Base-by-base conservation (phyloP, 2,797 vertebrate genomes). In the Schizopygopsis pylzovi region DNA sequence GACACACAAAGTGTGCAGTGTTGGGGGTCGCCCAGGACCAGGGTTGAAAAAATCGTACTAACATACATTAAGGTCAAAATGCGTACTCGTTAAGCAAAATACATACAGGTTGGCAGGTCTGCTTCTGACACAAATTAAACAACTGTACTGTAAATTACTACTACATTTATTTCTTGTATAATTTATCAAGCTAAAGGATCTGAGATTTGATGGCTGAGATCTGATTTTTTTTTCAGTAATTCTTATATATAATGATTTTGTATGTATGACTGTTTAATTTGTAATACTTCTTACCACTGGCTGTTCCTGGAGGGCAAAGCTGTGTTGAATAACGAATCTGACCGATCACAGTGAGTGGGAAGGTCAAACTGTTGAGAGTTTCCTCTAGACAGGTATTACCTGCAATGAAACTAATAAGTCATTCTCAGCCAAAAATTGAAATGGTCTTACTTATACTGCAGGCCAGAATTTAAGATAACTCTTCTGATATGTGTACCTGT, bases 241-340 rank as follows among this genome's bases (percentile, higher is more conserved):
- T 3, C 45, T 47, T 47, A 13, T 15, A 49, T 49, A 15, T 49
- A 4, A 15, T 49, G 45, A 8, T 3, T 59, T 52, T 33, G 1
- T 25, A 71, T 49, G 18, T 25, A 49, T 25, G 20, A 22, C 1
- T 59, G 8, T 16, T 22, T 59, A 28, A 18, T 3, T 63, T n/a
- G 33, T 25, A 52, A 18, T 79, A 89, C 52, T 89, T 93, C 25
- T 75, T 75, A 83, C 93, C 90, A 18, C 33, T 85, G 2, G 6
- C 9, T 1, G 88, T 84, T 47, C 20, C 75, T 43, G 0, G 1
- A 0, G 0, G 1, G 71, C 93, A 94, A 5, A 2, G 0, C 13
- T 91, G 68, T 0, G 4, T 4, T 33, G 93, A 93, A 78, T 93
- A 94, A 25, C 85, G 76, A 8, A 90, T 91, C 87, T 90, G 90